Conservation (phyloP, 1,140 invertebrate species). For the Chymomyza costata region DNA sequence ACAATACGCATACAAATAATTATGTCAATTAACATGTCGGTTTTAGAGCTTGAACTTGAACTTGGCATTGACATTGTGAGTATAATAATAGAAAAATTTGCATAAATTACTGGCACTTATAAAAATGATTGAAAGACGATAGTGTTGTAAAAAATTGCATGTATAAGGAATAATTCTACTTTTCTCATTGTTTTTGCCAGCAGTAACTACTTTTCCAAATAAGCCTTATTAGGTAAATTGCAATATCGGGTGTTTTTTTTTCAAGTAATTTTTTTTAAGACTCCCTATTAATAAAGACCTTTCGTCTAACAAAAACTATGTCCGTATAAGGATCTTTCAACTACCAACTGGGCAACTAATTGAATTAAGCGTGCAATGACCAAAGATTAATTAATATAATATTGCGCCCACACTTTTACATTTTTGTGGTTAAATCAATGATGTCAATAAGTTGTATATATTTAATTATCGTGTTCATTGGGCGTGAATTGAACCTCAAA, state of each 20-base stretch:
- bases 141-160: background rate
- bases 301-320: background rate
- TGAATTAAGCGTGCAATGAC: constrained; percentile 31
- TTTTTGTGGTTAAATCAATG: constrained; percentile 5
- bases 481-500: constrained; percentile 15
- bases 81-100: constrained; percentile 33
- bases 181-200: too few relatives aligned
- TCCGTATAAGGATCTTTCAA: constrained; percentile 3
- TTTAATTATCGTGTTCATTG: constrained; percentile 27
- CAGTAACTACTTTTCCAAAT: background rate
- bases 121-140: background rate
- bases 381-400: constrained; percentile 32
- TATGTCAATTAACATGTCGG: constrained; percentile 28
- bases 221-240: too few relatives aligned
- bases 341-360: constrained; percentile 11
- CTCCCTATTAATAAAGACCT: background rate
- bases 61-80: constrained; percentile 50
- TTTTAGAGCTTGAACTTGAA: constrained; percentile 40
- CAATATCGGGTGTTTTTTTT: too few relatives aligned
- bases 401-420: constrained; percentile 7
- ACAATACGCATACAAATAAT: constrained; percentile 36
- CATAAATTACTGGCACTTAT: constrained; percentile 24
- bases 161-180: too few relatives aligned
- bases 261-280: too few relatives aligned
- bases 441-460: constrained; percentile 3